A percentile compares a stretch with the other conserved stretches of the same genome.
Conservation (phyloP, 2,113 vertebrate genomes). For the Heteronetta atricapilla region DNA sequence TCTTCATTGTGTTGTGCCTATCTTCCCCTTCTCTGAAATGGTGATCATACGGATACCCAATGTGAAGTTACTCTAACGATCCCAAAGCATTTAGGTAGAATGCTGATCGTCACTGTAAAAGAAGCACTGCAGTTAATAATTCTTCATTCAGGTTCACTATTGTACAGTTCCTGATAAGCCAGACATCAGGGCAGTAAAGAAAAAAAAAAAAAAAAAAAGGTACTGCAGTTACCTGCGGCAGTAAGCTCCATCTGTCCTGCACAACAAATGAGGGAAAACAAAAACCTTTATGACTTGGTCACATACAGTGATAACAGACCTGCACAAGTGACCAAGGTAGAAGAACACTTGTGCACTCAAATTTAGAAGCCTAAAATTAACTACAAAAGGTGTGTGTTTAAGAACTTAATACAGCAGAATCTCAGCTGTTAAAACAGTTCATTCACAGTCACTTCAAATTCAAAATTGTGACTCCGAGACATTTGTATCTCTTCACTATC, state of each 20-base stretch:
- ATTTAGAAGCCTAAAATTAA: background rate
- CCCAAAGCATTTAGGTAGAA: background rate
- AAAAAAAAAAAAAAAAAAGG: background rate
- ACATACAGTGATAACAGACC: background rate
- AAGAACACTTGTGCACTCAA: background rate
- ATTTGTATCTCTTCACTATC: background rate
- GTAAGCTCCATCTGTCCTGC: background rate
- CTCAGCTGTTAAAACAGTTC: background rate
- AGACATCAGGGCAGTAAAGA: background rate
- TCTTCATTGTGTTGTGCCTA: fast-evolving
- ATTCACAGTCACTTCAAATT: background rate
- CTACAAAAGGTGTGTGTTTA: background rate
- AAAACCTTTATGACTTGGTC: background rate
- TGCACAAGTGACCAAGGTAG: background rate
- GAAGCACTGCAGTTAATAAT: background rate
- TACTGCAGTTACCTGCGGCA: background rate
- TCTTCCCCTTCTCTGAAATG: background rate
- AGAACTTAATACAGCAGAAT: background rate
- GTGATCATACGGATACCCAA: background rate
- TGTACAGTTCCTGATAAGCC: background rate
- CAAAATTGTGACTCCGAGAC: background rate
- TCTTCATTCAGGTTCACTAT: background rate
- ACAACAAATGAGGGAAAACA: background rate
- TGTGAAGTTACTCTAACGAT: background rate
- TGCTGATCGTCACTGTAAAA: background rate